Base-by-base conservation (phyloP, 2,888 invertebrate species). In the Phyto melanocephala region DNA sequence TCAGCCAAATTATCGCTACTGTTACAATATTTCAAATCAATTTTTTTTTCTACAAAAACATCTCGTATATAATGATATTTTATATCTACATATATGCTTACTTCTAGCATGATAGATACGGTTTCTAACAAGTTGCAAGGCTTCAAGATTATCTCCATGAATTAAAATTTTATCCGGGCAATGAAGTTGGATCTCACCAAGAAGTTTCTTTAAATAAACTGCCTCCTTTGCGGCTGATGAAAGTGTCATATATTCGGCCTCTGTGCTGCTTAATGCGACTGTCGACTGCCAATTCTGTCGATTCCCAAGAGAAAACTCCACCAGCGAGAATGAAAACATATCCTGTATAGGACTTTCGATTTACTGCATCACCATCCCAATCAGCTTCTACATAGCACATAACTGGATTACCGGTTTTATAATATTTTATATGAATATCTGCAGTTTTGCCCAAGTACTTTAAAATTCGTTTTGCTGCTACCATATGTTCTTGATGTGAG, bases 401-500 rank as follows among this genome's bases (percentile, higher is more conserved):
- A 17, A 86, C 40, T 11, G 50, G 72, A 20, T 81, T 35, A 7
- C 77, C 80, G 6, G 80, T 81, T 56, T 75, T 82, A 2, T 13
- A 50, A 74, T 77, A 87, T 35, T 71, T 78, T 1, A 84, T 62
- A 35, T 80, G 84, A 1, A 50, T 35, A 75, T 85, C 67, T 0
- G 63, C 70, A 8, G 80, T 84, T 22, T 65, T 76, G 22, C 74
- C 63, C 22, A 86, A 56, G 54, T 86, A 85, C 15, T 84, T 76
- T 15, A 86, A 42, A 24, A 86, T 28, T 50, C 83, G 85, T 42
- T 84, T 84, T 13, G 81, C 83, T 13, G 77, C 85, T 2, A 58
- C 56, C 62, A 85, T 42, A 54, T 86, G 85, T 40, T 86, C 86
- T 1, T 17, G 13, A 67, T 86, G 85, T 8, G 86, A 85, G 56